These are phyloP conservation scores for Macheiramphus alcinus DNA, from an alignment of 2,113 vertebrate genomes.

Conservation along the genomic window DNA sequence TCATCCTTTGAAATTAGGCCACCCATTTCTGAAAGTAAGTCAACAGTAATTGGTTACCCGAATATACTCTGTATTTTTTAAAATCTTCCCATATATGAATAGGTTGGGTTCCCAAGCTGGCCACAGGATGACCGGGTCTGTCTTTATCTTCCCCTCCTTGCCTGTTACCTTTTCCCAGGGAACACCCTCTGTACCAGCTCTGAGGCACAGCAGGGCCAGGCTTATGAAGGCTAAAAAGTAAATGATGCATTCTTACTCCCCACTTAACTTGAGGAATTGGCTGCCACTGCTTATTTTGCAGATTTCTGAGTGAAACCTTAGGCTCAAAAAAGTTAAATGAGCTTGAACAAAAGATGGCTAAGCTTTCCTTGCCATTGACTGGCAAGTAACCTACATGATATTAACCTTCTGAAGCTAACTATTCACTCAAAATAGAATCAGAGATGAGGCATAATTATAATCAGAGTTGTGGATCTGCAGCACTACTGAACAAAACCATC, in stretches of 20 bases:
- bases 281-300: conserved; percentile 56
- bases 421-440: background rate
- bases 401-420: background rate
- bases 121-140: background rate
- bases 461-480: background rate
- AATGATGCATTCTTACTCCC: conserved; percentile 16
- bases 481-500: background rate
- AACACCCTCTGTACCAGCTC: background rate
- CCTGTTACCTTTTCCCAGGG: background rate
- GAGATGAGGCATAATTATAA: background rate
- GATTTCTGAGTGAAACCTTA: conserved; percentile 41
- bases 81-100: background rate
- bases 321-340: conserved; percentile 55
- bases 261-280: conserved; percentile 50
- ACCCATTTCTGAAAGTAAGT: background rate
- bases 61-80: background rate
- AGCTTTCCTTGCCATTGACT: background rate
- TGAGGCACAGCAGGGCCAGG: background rate
- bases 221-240: conserved; percentile 30
- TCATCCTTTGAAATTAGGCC: background rate
- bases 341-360: conserved; percentile 46
- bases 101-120: background rate
- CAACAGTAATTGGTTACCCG: background rate
- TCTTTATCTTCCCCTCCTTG: background rate
- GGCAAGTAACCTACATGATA: background rate